These are phyloP conservation scores for Fabriciana adippe DNA, from an alignment of 2,888 invertebrate genomes.

Conservation along the genomic window DNA sequence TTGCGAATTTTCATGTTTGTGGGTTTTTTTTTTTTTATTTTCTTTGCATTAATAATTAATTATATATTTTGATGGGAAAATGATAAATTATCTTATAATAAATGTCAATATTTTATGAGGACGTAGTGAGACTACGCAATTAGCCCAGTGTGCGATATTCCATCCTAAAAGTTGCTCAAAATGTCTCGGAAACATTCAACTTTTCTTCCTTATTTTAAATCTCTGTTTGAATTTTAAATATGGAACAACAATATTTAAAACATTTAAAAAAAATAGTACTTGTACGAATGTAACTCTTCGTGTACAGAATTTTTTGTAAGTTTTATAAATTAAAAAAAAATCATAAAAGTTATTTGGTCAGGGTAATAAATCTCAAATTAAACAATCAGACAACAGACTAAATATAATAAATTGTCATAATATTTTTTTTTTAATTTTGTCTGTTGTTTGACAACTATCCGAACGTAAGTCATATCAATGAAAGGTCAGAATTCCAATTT, in stretches of 20 bases:
- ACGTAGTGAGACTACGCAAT: slow-evolving; percentile 26
- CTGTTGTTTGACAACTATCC: background rate
- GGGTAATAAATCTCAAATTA: slow-evolving; percentile 14
- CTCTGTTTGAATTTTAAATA: background rate
- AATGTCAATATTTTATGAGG: background rate
- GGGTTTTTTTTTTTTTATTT: too few relatives aligned
- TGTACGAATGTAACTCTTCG: background rate
- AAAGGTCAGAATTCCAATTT: slow-evolving; percentile 7
- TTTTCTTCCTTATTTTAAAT: background rate
- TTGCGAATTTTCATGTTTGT: too few relatives aligned
- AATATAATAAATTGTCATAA: background rate
- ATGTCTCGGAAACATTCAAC: slow-evolving; percentile 12
- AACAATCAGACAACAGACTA: background rate
- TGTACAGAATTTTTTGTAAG: background rate
- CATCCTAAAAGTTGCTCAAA: slow-evolving; percentile 38
- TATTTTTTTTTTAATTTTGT: background rate
- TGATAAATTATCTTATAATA: too few relatives aligned
- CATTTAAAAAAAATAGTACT: background rate
- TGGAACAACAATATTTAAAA: background rate
- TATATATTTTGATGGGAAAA: too few relatives aligned
- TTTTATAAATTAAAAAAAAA: background rate
- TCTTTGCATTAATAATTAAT: too few relatives aligned
- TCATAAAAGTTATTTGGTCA: slow-evolving; percentile 6
- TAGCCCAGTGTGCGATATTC: slow-evolving; percentile 34
- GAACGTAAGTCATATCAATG: slow-evolving; percentile 8